phyloP scores from a whole-genome alignment of 2,113 vertebrate species.

The Chamaetylas fuelleborni region DNA sequence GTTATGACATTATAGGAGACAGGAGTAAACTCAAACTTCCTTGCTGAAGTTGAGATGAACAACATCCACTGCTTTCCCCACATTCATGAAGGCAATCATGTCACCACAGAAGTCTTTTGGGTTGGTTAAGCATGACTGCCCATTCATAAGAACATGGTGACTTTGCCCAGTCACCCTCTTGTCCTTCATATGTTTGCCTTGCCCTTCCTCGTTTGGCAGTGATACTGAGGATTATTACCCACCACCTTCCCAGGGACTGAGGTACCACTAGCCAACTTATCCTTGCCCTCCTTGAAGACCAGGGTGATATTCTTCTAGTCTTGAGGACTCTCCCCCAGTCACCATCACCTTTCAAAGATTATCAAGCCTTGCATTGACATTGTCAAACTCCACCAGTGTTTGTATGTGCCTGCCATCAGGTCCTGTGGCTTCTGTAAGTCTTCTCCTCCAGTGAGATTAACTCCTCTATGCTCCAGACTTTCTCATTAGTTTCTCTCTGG shows the following conservation, averaged over 20 bases:
- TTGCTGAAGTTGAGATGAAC: background rate
- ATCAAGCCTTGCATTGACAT: background rate
- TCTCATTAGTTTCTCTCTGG: background rate
- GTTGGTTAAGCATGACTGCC: background rate
- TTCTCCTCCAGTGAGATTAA: background rate
- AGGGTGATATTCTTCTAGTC: background rate
- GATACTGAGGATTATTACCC: background rate
- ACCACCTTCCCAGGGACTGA: background rate
- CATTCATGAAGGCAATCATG: background rate
- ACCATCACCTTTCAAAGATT: background rate
- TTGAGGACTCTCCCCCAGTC: background rate
- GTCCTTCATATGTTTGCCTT: background rate
- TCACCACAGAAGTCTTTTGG: background rate
- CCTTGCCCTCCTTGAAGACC: background rate
- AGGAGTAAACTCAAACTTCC: background rate
- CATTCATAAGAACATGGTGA: background rate
- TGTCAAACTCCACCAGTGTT: accelerated
- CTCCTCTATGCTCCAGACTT: background rate
- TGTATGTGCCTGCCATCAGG: background rate
- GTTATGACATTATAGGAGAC: background rate
- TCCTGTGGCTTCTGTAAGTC: background rate
- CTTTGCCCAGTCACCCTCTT: background rate
- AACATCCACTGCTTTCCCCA: background rate
- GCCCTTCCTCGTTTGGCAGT: background rate
- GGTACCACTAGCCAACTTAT: background rate